These are phyloP conservation scores for Brachycybe producta DNA, from an alignment of 2,888 invertebrate genomes.

Conservation along the genomic window DNA sequence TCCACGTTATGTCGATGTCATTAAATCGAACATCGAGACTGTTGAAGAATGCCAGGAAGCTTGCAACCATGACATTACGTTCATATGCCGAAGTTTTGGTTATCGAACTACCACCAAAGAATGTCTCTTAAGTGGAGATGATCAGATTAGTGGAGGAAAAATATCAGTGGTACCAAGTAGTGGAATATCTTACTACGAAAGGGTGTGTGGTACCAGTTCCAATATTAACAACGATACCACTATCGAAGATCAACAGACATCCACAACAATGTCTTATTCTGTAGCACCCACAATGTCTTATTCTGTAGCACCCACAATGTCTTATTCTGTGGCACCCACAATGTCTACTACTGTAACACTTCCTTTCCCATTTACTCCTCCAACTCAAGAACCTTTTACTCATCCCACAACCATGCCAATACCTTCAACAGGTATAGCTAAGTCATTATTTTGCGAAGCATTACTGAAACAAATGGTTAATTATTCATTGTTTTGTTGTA, in stretches of 20 bases:
- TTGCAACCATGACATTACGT: neutral
- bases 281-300: neutral
- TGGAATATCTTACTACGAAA: constrained; percentile 10
- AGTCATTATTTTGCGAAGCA: neutral
- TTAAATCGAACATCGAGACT: constrained; percentile 4
- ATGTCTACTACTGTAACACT: neutral
- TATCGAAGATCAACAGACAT: too few relatives aligned
- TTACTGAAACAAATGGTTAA: neutral
- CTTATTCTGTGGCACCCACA: neutral
- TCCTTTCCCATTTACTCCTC: constrained; percentile 14
- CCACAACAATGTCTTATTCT: neutral
- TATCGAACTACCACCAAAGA: constrained; percentile 5
- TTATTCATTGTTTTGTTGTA: constrained; percentile 6
- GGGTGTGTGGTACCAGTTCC: too few relatives aligned
- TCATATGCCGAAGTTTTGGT: constrained; percentile 10
- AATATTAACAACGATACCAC: neutral
- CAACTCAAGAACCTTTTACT: constrained; percentile 11
- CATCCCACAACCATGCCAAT: constrained; percentile 1
- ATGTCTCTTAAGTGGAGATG: constrained; percentile 14
- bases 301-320: neutral
- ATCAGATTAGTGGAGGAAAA: constrained; percentile 10
- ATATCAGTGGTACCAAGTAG: neutral
- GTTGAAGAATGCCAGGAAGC: constrained; percentile 6
- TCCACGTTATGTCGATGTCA: constrained; percentile 9
- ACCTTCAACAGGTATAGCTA: neutral